A percentile compares a stretch with the other conserved stretches of the same genome.
Evolutionary conservation across 2,797 vertebrate genomes (phyloP).

Genomic region (Tragopan temminckii): DNA sequence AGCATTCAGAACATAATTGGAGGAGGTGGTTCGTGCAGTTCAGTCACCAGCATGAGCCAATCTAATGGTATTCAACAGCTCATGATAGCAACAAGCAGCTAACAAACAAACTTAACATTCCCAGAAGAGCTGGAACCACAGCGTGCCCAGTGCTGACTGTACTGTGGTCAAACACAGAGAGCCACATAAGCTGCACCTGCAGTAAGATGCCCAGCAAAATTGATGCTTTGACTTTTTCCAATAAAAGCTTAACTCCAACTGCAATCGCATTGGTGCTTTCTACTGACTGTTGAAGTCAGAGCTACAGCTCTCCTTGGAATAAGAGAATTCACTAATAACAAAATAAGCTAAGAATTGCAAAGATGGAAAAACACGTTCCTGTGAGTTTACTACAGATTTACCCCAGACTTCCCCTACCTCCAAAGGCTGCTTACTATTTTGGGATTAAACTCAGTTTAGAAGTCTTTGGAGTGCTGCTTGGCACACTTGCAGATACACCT

Average conservation of each 20-base stretch:
- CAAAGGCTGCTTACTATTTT: neutral
- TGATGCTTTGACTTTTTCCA: neutral
- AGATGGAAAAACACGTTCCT: neutral
- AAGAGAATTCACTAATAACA: neutral
- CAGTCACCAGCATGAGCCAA: neutral
- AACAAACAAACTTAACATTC: neutral
- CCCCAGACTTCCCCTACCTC: neutral
- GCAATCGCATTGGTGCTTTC: neutral
- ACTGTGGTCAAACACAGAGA: neutral
- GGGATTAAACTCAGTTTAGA: neutral
- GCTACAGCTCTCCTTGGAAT: fast-evolving
- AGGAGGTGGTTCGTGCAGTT: neutral
- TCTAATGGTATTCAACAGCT: neutral
- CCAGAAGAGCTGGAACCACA: neutral
- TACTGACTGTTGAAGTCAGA: neutral
- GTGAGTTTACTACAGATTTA: neutral
- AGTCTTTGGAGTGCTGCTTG: neutral
- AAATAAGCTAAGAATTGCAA: neutral
- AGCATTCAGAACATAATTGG: neutral
- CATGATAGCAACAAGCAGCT: neutral
- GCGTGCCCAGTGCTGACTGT: neutral
- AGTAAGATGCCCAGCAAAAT: neutral
- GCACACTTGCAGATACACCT: neutral
- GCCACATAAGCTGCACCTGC: neutral
- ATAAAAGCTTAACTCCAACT: neutral